Percentiles rank a stretch among this genome's conserved stretches.
These are phyloP conservation scores for Terrapene triunguis DNA, from an alignment of 2,113 vertebrate species.

Conservation along the genomic window DNA sequence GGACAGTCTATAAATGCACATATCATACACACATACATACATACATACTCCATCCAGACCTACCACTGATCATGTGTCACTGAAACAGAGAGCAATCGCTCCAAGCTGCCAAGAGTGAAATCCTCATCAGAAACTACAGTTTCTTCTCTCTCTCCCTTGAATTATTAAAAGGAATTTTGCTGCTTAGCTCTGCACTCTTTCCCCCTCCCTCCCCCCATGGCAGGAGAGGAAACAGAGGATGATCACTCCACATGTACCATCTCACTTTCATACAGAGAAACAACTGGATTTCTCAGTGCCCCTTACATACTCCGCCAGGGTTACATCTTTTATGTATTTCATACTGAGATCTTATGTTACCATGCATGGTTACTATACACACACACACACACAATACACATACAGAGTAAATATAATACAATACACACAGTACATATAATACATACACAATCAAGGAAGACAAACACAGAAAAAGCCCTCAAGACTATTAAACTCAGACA, in stretches of 20 bases:
- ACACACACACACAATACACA: background rate
- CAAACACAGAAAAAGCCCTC: background rate
- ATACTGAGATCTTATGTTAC: background rate
- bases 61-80: background rate
- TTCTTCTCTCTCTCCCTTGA: background rate
- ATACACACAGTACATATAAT: no score
- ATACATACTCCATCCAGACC: background rate
- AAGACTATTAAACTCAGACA: slow-evolving; percentile 44
- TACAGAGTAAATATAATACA: no score
- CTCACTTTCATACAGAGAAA: background rate
- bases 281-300: background rate
- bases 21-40: background rate
- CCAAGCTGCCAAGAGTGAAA: background rate
- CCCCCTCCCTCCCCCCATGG: background rate
- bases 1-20: background rate
- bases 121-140: background rate
- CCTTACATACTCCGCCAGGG: background rate
- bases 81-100: background rate
- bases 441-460: no score
- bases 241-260: background rate
- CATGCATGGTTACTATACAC: background rate
- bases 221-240: background rate
- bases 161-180: background rate
- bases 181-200: background rate
- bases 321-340: background rate